Base-by-base conservation (phyloP, 1,140 invertebrate species). In the Brachionus rubens region DNA sequence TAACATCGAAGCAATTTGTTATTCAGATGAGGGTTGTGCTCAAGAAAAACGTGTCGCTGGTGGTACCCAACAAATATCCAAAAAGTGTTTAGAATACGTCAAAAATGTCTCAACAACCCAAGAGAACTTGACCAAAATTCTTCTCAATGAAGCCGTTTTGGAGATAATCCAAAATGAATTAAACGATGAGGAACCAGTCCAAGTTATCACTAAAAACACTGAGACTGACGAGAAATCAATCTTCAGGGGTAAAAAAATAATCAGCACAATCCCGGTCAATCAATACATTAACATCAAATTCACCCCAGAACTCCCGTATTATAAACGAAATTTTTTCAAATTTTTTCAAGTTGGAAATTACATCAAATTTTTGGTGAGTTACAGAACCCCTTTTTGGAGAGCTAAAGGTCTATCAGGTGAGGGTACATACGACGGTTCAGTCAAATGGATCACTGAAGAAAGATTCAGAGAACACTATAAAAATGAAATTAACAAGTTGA, bases 301-400 rank as follows among this genome's bases (percentile, higher is more conserved):
- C 78, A 52, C 76, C 14, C 85, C 85, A 24, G 50, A 65, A 12
- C 78, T 86, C 14, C 82, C 83, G 6, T 77, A 78, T 28, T 75
- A 77, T 19, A 83, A 81, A 75, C 56, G 67, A 36, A 77, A 82
- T 21, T 70, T 86, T 0, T 79, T 81, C 30, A 80, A 81, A 43
- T 80, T 81, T 67, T 82, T 85, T 80, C 82, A 81, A 19, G 76
- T 81, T 9, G 82, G 84, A 6, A 79, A 82, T 77, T 72, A 85
- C 12, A 82, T 79, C 16, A 86, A 86, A 79, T 80, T 85, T 30
- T 81, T 85, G 12, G 78, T 85, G n/a, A 85, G 82, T 21, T 86
- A 84, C 68, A 76, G 80, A 7, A 78, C 85, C 85, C 79, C 82
- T 16, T 86, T 85, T 79, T 86, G 86, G 86, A 78, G 80, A 19